Evolutionary conservation across 2,888 invertebrate genomes (phyloP).

Genomic region (Zygogramma bicolorata): DNA sequence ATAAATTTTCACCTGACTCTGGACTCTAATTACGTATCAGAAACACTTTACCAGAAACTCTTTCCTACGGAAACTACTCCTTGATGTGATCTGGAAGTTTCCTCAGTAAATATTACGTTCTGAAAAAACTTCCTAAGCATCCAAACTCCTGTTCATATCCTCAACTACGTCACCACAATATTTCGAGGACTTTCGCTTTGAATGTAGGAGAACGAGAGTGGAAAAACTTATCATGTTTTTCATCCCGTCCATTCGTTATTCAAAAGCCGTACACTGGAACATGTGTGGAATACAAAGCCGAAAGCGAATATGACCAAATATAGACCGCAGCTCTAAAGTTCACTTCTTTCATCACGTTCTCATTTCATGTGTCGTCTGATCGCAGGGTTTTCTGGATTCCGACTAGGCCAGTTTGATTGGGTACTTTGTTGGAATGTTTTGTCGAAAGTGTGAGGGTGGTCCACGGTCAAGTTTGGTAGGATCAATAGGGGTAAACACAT

Average conservation of each 20-base stretch:
- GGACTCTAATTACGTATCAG: too few relatives aligned
- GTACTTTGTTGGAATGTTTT: too few relatives aligned
- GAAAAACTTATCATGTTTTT: constrained; percentile 55
- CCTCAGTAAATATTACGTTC: too few relatives aligned
- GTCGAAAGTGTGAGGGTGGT: too few relatives aligned
- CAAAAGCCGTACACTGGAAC: constrained; percentile 55
- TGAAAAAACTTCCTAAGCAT: constrained; percentile 16
- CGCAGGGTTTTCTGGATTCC: constrained; percentile 28
- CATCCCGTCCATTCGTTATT: constrained; percentile 56
- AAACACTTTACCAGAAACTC: too few relatives aligned
- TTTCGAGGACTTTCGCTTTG: background rate
- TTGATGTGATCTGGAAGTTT: too few relatives aligned
- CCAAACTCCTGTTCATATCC: constrained; percentile 11
- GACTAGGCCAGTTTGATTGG: background rate
- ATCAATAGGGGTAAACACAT: too few relatives aligned
- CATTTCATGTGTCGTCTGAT: constrained; percentile 50
- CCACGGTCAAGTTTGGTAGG: too few relatives aligned
- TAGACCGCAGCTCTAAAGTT: constrained; percentile 49
- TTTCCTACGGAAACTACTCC: too few relatives aligned
- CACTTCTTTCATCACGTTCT: constrained; percentile 48
- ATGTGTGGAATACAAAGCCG: constrained; percentile 54
- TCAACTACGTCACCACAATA: background rate
- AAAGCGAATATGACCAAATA: constrained; percentile 57
- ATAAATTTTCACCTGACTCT: too few relatives aligned
- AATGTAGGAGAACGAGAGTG: constrained; percentile 23